These are phyloP conservation scores for Cerastis leucographa DNA, from an alignment of 2,888 invertebrate species.

Conservation along the genomic window DNA sequence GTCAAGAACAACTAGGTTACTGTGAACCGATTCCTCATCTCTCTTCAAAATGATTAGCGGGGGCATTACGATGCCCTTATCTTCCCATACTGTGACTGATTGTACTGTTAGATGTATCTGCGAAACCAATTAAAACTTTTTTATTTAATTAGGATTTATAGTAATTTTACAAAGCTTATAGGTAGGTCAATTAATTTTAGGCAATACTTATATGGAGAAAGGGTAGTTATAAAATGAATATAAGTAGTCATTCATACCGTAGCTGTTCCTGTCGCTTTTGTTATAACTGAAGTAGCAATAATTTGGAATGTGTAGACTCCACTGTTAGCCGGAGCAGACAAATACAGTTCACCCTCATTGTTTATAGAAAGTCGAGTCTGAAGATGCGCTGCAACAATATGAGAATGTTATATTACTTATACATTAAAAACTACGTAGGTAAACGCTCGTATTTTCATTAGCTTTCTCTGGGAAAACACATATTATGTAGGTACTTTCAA, in stretches of 20 bases:
- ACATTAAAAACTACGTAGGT: neutral
- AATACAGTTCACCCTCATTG: conserved; percentile 77
- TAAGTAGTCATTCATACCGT: conserved; percentile 72
- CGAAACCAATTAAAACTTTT: conserved; percentile 21
- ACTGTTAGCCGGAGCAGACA: conserved; percentile 77
- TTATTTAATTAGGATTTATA: no score
- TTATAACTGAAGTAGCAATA: conserved; percentile 79
- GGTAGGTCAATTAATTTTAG: neutral
- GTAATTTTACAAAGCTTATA: neutral
- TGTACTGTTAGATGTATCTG: conserved; percentile 82
- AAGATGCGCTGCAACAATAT: conserved; percentile 78
- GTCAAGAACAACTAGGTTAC: conserved; percentile 78
- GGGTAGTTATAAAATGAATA: neutral
- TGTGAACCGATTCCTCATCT: conserved; percentile 82
- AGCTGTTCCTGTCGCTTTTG: conserved; percentile 74
- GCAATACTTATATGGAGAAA: neutral
- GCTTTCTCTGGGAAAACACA: neutral
- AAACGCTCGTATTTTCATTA: conserved; percentile 1
- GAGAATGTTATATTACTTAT: conserved; percentile 20
- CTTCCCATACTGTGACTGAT: conserved; percentile 73
- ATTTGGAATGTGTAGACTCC: conserved; percentile 81
- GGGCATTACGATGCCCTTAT: conserved; percentile 73
- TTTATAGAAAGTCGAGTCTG: conserved; percentile 78
- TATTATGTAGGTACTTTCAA: neutral
- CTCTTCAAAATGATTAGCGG: conserved; percentile 84